Conservation (phyloP, 2,113 vertebrate species). For the Pseudorasbora parva region DNA sequence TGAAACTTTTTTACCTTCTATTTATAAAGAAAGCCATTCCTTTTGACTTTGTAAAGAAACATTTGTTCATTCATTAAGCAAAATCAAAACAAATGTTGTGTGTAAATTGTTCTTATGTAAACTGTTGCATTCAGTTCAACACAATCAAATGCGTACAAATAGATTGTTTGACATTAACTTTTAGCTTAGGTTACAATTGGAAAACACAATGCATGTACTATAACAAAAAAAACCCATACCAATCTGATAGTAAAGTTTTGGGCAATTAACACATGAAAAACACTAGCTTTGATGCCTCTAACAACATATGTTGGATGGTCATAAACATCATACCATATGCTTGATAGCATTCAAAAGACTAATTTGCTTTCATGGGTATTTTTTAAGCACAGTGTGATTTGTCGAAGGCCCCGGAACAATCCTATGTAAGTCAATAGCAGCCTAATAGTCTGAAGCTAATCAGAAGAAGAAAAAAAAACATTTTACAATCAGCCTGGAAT, state of each 20-base stretch:
- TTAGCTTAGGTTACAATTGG: background rate
- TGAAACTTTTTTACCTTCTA: background rate
- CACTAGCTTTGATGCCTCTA: background rate
- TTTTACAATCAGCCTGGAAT: slow-evolving; percentile 19
- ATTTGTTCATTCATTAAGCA: background rate
- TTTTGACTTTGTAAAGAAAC: background rate
- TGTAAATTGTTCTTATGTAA: background rate
- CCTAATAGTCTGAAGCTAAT: slow-evolving; percentile 33
- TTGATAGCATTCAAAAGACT: background rate
- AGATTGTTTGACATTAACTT: background rate
- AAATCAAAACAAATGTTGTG: background rate
- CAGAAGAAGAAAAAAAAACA: background rate
- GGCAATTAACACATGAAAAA: background rate
- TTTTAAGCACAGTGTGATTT: slow-evolving; percentile 31
- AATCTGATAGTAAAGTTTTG: background rate
- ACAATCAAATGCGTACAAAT: background rate
- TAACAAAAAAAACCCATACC: background rate
- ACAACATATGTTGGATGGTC: background rate
- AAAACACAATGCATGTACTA: background rate
- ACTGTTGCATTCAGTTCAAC: background rate
- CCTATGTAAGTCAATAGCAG: slow-evolving; percentile 5
- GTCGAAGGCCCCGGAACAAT: slow-evolving; percentile 17
- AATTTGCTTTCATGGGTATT: slow-evolving; percentile 31
- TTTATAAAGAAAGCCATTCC: background rate
- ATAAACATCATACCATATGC: background rate